Percentiles rank a stretch among this genome's conserved stretches.
These are phyloP conservation scores for Cryptus armator DNA, from an alignment of 2,888 invertebrate species.

Conservation along the genomic window DNA sequence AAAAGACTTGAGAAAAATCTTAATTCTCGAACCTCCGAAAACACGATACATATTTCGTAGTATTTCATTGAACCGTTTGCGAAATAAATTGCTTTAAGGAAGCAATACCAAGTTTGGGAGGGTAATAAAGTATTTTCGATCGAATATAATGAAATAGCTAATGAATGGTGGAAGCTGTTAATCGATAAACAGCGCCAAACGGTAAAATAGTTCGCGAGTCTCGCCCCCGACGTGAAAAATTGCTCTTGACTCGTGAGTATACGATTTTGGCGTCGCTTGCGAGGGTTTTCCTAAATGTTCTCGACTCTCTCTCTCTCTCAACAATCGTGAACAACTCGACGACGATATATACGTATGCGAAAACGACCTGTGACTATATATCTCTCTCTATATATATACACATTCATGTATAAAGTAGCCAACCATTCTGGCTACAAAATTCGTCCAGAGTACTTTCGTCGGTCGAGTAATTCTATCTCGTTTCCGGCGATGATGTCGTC, in stretches of 20 bases:
- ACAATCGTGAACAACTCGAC: constrained; percentile 35
- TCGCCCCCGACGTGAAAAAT: constrained; percentile 31
- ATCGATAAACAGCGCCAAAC: constrained; percentile 27
- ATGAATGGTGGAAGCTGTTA: constrained; percentile 10
- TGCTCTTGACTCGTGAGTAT: constrained; percentile 21
- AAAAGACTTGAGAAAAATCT: no score
- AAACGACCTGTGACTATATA: background rate
- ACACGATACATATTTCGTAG: no score
- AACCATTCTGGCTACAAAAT: constrained; percentile 61
- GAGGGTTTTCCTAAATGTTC: background rate
- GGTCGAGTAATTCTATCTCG: constrained; percentile 65
- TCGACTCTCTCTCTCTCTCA: background rate
- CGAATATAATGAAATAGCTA: background rate
- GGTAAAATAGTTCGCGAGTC: constrained; percentile 1
- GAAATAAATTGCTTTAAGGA: no score
- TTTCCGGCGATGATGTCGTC: constrained; percentile 66
- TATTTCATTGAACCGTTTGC: no score
- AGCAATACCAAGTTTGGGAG: no score
- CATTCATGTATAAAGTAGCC: constrained; percentile 50
- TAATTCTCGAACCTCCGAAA: no score
- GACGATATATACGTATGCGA: background rate
- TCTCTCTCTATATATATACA: background rate
- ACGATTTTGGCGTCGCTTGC: constrained; percentile 39
- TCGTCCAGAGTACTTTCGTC: constrained; percentile 60
- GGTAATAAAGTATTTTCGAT: no score